Conservation (phyloP, 2,113 vertebrate species). For the Probosciger aterrimus region DNA sequence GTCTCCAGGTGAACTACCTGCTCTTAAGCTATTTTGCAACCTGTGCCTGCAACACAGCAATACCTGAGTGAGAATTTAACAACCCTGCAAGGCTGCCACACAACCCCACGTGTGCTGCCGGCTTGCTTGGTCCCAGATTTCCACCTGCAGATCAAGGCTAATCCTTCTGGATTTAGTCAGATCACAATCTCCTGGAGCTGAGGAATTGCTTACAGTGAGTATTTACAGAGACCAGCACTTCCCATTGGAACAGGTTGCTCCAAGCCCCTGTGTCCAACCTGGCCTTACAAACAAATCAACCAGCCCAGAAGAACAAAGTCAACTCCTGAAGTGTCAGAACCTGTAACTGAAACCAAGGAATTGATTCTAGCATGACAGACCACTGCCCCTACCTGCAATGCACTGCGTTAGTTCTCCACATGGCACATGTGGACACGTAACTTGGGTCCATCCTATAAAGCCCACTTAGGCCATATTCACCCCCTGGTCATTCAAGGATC, state of each 20-base stretch:
- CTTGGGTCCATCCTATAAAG: not conserved
- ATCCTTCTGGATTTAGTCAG: not conserved
- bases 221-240: not conserved
- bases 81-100: not conserved
- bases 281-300: not conserved
- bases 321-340: not conserved
- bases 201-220: not conserved
- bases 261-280: not conserved
- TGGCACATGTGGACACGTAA: not conserved
- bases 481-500: not conserved
- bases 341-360: not conserved
- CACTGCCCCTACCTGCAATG: not conserved
- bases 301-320: not conserved
- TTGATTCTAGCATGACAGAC: not conserved
- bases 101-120: not conserved
- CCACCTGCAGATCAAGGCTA: not conserved
- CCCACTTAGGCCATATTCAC: not conserved
- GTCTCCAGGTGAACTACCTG: not conserved
- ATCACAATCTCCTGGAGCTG: not conserved
- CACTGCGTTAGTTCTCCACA: not conserved
- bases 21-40: not conserved
- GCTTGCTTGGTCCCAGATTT: not conserved
- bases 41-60: not conserved
- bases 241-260: not conserved
- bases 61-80: not conserved